Base-by-base conservation (phyloP, 2,113 vertebrate genomes). In the Seriola rivoliana region DNA sequence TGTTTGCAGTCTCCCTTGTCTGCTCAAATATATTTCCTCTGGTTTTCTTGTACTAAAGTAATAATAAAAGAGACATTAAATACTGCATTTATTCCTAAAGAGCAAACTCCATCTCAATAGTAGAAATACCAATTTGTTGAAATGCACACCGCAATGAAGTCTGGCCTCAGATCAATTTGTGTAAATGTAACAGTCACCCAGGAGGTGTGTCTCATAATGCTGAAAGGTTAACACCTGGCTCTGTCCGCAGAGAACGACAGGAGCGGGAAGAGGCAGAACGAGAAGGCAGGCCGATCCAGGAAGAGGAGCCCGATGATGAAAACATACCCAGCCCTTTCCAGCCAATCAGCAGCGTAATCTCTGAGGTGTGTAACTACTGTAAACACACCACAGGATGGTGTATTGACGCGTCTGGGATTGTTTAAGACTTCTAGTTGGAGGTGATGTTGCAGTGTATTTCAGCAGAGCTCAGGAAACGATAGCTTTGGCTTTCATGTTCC, bases 251-350 rank as follows among this genome's bases (percentile, higher is more conserved):
- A 88, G 95, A 95, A 14, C 91, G 92, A 72, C 93, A 92, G 90
- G 97, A 98, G 80, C 92, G 59, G 52, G 96, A 97, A 63, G 96
- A 95, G 84, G 94, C 93, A 0, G 95, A 96, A 46, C 84, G 78
- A 4, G 93, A 96, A 87, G 96, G 95, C 63, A 84, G 86, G 75
- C 85, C 44, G 12, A 23, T 78, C 72, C 82, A 95, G 46, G 95
- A 96, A 42, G 94, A 93, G 25, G 91, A 96, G 14, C 46, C 82
- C 0, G 95, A 96, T 2, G 95, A 95, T 19, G 80, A 93, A 12
- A 80, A 81, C 85, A 84, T 87, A 66, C 86, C 83, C 74, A 97
- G 95, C 85, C 98, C 98, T 34, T 99, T 99, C 88, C 96, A 97
- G 89, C 97, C 97, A 16, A 97, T 99, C 89, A 89, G 91, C 86